Base-by-base conservation (phyloP, 2,797 vertebrate species). In the Rhyacichthys aspro region DNA sequence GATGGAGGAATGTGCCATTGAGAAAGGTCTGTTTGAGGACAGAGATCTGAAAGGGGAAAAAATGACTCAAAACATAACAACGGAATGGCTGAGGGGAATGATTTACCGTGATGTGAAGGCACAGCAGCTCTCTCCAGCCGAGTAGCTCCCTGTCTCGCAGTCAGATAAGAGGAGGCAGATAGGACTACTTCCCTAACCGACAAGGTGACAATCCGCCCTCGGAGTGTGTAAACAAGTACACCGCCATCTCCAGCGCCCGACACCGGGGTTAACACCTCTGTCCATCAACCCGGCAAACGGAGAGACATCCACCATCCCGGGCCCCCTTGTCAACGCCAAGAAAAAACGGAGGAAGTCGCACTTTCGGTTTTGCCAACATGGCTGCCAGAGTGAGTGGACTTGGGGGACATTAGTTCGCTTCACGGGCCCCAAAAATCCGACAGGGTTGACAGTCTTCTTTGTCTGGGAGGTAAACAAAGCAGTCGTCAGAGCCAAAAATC, bases 211-310 rank as follows among this genome's bases (percentile, higher is more conserved):
- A 71, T 70, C 66, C 17, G 16, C 67, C 70, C 50, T 65, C 73
- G 9, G 68, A 62, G 55, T 76, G 68, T 75, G 81, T 85, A 84
- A 89, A 87, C 88, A 91, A 75, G 66, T 70, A 48, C 18, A 44
- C 37, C 14, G 41, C 78, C 66, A 74, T 79, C 72, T 66, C 61
- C 69, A 61, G 63, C 9, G 19, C 41, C 53, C 47, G 54, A 61
- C 63, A 62, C 71, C 9, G 48, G 65, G 67, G 79, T 83, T 69
- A 77, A 70, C 79, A 72, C 79, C 79, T 84, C 79, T 84, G 86
- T 90, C 87, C 66, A 48, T 89, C 79, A 79, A 66, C 56, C 12
- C 12, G 43, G 69, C 59, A 48, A 33, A 42, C 18, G 0, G 47
- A 33, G 46, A 37, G 48, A 52, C 34, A 17, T 28, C 41, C 52